Evolutionary conservation across 2,888 invertebrate genomes (phyloP).

Genomic region (Chalcis sispes): DNA sequence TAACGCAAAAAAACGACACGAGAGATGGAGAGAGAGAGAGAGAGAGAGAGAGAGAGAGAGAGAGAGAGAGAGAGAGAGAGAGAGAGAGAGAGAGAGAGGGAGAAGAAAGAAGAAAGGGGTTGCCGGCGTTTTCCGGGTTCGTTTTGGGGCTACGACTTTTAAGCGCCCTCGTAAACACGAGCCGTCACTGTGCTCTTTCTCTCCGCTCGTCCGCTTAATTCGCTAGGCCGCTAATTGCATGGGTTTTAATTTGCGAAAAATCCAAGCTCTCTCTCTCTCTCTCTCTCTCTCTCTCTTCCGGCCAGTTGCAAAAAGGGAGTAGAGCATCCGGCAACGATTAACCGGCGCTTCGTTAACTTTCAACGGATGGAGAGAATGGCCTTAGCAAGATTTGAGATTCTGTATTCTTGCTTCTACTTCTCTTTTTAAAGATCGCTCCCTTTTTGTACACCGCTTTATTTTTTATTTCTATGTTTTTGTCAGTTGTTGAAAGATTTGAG

Average conservation of each 20-base stretch:
- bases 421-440: too few relatives aligned
- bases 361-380: constrained; percentile 39
- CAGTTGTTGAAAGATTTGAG: too few relatives aligned
- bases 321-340: constrained; percentile 49
- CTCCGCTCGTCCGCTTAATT: constrained; percentile 63
- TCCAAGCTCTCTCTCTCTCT: constrained; percentile 40
- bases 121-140: constrained; percentile 43
- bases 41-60: too few relatives aligned
- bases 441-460: too few relatives aligned
- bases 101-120: constrained; percentile 56
- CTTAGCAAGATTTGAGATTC: not conserved
- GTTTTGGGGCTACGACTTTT: constrained; percentile 63
- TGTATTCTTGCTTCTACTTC: not conserved
- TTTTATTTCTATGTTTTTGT: too few relatives aligned
- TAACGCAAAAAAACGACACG: too few relatives aligned
- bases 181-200: constrained; percentile 57
- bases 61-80: too few relatives aligned
- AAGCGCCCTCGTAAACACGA: constrained; percentile 67
- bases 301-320: not conserved
- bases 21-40: too few relatives aligned
- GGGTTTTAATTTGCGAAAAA: constrained; percentile 69
- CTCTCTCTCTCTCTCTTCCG: too few relatives aligned
- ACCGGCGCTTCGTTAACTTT: constrained; percentile 54
- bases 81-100: constrained; percentile 3
- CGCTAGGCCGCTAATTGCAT: constrained; percentile 68